Conservation (phyloP, 1,140 invertebrate species). For the Hylyphantes graminicola region DNA sequence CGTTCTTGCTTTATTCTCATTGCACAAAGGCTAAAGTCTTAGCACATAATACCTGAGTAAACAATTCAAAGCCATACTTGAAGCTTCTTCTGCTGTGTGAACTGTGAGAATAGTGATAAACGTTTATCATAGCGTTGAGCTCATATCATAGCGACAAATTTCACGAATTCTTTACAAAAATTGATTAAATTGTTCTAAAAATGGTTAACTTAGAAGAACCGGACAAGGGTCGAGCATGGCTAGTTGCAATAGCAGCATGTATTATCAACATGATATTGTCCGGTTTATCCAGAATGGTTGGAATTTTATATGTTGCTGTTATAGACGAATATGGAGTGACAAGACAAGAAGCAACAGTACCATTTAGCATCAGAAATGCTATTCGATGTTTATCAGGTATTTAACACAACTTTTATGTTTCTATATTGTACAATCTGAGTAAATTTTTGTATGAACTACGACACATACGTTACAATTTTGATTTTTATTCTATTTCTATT, state of each 20-base stretch:
- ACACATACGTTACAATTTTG: too few species aligned
- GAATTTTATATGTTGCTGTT: conserved; percentile 34
- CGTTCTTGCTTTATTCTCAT: too few species aligned
- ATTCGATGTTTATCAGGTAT: conserved; percentile 41
- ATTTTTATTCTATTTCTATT: too few species aligned
- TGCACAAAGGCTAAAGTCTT: too few species aligned
- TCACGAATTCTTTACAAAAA: too few species aligned
- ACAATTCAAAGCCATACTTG: too few species aligned
- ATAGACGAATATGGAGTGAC: conserved; percentile 20
- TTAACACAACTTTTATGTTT: neutral
- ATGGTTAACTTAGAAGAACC: conserved; percentile 24
- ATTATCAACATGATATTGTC: conserved; percentile 44
- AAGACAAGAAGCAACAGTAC: conserved; percentile 34
- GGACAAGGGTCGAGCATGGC: conserved; percentile 29
- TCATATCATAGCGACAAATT: too few species aligned
- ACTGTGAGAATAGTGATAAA: too few species aligned
- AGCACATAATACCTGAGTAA: too few species aligned
- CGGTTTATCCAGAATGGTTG: conserved; percentile 26
- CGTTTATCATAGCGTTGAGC: too few species aligned
- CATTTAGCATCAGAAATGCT: conserved; percentile 35
- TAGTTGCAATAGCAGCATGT: conserved; percentile 25
- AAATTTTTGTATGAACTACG: too few species aligned
- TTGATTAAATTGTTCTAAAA: neutral
- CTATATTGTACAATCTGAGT: neutral
- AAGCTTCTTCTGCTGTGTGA: too few species aligned